Conservation (phyloP, 1,140 invertebrate genomes). For the Euschistus heros region DNA sequence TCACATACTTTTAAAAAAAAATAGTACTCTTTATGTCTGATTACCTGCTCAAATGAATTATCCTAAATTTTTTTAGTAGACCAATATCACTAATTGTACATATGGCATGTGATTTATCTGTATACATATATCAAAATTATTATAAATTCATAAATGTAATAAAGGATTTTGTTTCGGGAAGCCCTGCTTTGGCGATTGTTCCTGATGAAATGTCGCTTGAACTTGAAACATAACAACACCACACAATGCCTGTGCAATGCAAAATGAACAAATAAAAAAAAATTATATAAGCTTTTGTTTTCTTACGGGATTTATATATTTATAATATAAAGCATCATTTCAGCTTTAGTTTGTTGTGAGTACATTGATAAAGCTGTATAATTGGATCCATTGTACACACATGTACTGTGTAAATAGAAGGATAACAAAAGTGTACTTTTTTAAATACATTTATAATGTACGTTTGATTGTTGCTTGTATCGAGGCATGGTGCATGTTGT, state of each 20-base stretch:
- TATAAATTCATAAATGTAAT: background rate
- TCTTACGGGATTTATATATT: too few relatives aligned
- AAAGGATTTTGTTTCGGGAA: background rate
- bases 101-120: background rate
- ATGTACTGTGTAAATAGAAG: conserved; percentile 6
- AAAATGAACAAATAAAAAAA: conserved; percentile 3
- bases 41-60: too few relatives aligned
- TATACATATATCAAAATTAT: background rate
- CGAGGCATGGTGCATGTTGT: conserved; percentile 10
- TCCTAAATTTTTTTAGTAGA: background rate
- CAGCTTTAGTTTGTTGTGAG: too few relatives aligned
- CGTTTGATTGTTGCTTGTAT: conserved; percentile 15
- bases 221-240: conserved; percentile 4
- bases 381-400: conserved; percentile 8
- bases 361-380: too few relatives aligned
- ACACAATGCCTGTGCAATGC: conserved; percentile 17
- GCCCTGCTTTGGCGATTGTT: conserved; percentile 15
- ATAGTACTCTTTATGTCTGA: too few relatives aligned
- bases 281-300: too few relatives aligned
- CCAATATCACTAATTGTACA: conserved; percentile 10
- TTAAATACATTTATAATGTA: background rate
- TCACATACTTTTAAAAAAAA: too few relatives aligned
- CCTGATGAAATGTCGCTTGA: background rate
- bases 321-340: too few relatives aligned
- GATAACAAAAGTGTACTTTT: background rate